Evolutionary conservation across 2,113 vertebrate species (phyloP).

Genomic region (Gambusia affinis): DNA sequence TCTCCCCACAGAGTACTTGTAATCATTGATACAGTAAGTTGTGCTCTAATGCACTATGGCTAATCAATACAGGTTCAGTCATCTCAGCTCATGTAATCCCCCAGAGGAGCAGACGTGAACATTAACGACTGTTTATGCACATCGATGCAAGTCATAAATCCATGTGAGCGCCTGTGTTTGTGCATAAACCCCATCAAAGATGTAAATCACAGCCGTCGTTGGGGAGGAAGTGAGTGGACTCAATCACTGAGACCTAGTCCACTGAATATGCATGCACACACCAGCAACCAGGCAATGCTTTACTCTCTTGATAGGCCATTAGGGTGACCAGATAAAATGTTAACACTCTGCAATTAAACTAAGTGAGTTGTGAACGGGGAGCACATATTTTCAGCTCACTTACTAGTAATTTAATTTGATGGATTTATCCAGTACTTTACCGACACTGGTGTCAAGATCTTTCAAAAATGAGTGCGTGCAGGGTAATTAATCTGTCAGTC

Average conservation of each 20-base stretch:
- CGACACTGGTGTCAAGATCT: neutral
- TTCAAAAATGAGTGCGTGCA: neutral
- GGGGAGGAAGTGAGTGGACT: slow-evolving; percentile 26
- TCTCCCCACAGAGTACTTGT: slow-evolving; percentile 55
- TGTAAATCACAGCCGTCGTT: slow-evolving; percentile 47
- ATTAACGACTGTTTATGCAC: slow-evolving; percentile 45
- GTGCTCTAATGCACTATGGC: slow-evolving; percentile 51
- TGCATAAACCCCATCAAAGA: slow-evolving; percentile 3
- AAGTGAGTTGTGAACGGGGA: neutral
- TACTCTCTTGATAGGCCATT: slow-evolving; percentile 2
- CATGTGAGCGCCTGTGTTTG: neutral
- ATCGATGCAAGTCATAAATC: slow-evolving; percentile 45
- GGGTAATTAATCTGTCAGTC: slow-evolving; percentile 4
- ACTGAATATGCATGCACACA: slow-evolving; percentile 8
- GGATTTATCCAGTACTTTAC: neutral
- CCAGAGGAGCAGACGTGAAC: slow-evolving; percentile 16
- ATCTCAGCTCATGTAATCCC: slow-evolving; percentile 53
- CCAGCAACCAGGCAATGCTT: neutral
- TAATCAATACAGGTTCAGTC: slow-evolving; percentile 70
- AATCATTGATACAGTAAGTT: slow-evolving; percentile 58
- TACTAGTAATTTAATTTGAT: no score
- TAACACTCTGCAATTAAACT: slow-evolving; percentile 3
- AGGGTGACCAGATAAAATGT: slow-evolving; percentile 5
- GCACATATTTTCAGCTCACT: neutral
- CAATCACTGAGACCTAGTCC: slow-evolving; percentile 20